Evolutionary conservation across 1,140 invertebrate species (phyloP), one percentile per base, ranked within the genome.

Genomic region (Neodiprion fabricii): DNA sequence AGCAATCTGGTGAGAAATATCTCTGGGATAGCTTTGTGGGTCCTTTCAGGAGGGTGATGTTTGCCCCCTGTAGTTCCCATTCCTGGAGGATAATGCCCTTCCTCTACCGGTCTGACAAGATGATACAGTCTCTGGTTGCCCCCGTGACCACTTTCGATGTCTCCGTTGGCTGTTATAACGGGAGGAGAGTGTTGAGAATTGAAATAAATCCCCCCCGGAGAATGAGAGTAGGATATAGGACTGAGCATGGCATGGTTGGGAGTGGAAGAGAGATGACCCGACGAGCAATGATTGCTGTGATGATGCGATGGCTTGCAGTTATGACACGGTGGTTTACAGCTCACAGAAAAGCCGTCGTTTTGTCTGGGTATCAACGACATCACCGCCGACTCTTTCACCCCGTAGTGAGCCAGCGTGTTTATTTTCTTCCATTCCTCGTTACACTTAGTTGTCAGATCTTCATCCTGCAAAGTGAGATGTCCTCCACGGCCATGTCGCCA

Each of bases 21-120:
- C 89, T 99, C 97, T 1, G 97, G 96, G 79, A 98, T 98, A 9
- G 95, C 95, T 91, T 97, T 97, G 84, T 96, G 96, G 21, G 93
- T 94, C 67, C 95, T 90, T 83, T 96, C 95, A 67, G 89, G 91
- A 76, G 90, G 89, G 88, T 93, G 93, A 77, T 90, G 89, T 73
- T 85, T 76, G 81, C 84, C 74, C 77, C 78, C 70, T 65, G 83
- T 10, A 75, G 86, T 83, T 77, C 89, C 81, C 86, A 90, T 84
- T 0, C 83, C 72, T 70, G 86, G 76, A 76, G 89, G 85, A 83
- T 90, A 89, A 76, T 92, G 92, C 78, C 91, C 90, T 77, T 96
- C 94, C 76, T 96, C 94, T 40, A 95, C 89, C 7, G 95, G 95
- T 86, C 95, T 96, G 0, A 97, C 93, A 74, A 97, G 89, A 86